Evolutionary conservation across 2,797 vertebrate genomes (phyloP), one percentile per base, ranked within the genome.

Genomic region (Melanotaenia nigrans): DNA sequence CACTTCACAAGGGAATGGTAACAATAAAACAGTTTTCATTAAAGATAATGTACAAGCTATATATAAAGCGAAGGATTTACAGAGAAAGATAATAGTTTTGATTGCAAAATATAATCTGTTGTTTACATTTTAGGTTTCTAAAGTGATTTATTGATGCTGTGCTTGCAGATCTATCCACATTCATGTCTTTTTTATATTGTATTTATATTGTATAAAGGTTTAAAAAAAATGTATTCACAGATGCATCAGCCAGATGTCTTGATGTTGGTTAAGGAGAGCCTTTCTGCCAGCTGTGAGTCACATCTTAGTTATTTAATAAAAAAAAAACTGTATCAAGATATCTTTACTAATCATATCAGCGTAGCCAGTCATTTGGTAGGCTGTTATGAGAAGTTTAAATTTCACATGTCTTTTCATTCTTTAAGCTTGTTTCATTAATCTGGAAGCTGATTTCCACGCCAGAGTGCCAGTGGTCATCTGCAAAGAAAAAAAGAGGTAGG

Each of bases 221-320:
- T 86, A 87, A 84, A 80, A 85, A 73, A 72, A 73, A 69, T 93
- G 73, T 90, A 64, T 95, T 95, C 74, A 90, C 94, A 98, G 97
- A 96, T 98, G 96, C 93, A 95, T 92, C 97, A 99, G 82, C 97
- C 97, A 85, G 97, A 98, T 67, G 96, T 99, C 87, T 95, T 99
- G 71, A 87, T 98, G 91, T 83, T 96, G 89, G 95, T 97, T 76
- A 96, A 97, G 90, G 96, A 98, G 88, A 94, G 91, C 83, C 95
- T 99, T 65, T 94, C 95, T 68, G 93, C 90, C 75, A 95, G 93
- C 92, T 90, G 97, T 99, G 94, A 97, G 97, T 93, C 93, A 61
- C 51, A 30, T 77, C 20, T 58, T 68, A 45, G n/a, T 68, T 25
- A 65, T 61, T 66, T 1, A 20, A 42, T 32, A 28, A 36, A 30